A percentile compares a stretch with the other conserved stretches of the same genome.
Conservation (phyloP, 2,797 vertebrate genomes). For the Sylvia borin region DNA sequence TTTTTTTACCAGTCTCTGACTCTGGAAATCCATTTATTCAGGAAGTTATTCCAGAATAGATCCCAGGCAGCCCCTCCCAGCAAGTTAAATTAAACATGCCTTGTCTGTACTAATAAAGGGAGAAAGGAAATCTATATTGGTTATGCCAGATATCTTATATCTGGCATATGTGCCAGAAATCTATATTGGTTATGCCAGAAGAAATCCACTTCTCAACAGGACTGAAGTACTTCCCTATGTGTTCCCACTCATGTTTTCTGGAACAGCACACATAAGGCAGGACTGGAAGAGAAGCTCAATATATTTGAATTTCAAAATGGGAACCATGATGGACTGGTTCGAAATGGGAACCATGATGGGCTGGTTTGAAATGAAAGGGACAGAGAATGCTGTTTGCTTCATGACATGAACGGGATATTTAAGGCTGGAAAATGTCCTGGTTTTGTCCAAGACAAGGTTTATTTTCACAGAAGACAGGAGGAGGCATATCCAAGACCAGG, state of each 20-base stretch:
- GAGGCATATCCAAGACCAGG: fast-evolving
- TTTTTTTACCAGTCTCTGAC: neutral
- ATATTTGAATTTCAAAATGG: neutral
- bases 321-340: neutral
- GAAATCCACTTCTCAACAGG: neutral
- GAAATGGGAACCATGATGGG: neutral
- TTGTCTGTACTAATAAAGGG: neutral
- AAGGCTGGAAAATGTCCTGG: neutral
- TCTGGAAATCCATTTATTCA: neutral
- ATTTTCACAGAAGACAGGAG: neutral
- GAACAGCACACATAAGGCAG: neutral
- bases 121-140: neutral
- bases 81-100: neutral
- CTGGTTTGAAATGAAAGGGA: neutral
- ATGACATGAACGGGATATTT: neutral
- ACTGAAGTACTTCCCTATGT: neutral
- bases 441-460: neutral
- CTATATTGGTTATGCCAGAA: neutral
- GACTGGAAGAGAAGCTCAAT: neutral
- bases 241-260: neutral
- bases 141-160: neutral
- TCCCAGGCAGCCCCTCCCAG: neutral
- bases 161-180: too few species aligned
- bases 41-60: neutral
- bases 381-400: neutral